A percentile compares a stretch with the other conserved stretches of the same genome.
Conservation (phyloP, 2,888 invertebrate species). For the Phaonia tiefii region DNA sequence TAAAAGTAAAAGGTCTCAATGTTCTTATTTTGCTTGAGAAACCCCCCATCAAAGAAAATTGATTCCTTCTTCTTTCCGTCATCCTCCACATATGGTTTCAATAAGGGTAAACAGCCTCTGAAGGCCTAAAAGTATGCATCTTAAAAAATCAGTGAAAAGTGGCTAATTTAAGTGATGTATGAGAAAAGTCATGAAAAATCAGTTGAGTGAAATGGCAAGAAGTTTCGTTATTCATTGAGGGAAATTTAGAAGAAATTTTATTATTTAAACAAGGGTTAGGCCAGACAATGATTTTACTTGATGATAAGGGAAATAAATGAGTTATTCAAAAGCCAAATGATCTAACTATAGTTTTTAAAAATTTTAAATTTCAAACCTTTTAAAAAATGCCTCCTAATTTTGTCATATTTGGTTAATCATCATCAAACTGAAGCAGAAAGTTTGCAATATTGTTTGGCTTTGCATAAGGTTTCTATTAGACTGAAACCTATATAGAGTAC, state of each 20-base stretch:
- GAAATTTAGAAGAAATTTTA: background rate
- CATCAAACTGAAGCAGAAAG: too few relatives aligned
- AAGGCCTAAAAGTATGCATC: conserved; percentile 9
- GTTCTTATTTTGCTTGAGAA: background rate
- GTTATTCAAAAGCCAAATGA: too few relatives aligned
- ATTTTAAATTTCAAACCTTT: conserved; percentile 59
- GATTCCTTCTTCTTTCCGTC: background rate
- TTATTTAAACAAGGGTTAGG: background rate
- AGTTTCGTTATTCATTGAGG: background rate
- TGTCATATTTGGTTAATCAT: conserved; percentile 54
- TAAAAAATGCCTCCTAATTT: conserved; percentile 60
- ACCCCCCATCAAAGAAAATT: too few relatives aligned
- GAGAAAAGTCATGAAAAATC: conserved; percentile 3
- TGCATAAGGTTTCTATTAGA: too few relatives aligned
- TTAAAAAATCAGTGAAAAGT: conserved; percentile 5
- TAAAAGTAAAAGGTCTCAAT: background rate
- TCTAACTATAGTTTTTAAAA: too few relatives aligned
- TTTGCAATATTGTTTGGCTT: too few relatives aligned
- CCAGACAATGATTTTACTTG: too few relatives aligned
- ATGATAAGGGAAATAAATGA: too few relatives aligned
- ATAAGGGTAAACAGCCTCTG: too few relatives aligned
- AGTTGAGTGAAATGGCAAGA: conserved; percentile 5
- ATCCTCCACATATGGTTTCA: conserved; percentile 12
- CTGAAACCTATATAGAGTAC: too few relatives aligned
- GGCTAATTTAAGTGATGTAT: conserved; percentile 20